Conservation (phyloP, 2,113 vertebrate genomes). For the Melanerpes aurifrons region DNA sequence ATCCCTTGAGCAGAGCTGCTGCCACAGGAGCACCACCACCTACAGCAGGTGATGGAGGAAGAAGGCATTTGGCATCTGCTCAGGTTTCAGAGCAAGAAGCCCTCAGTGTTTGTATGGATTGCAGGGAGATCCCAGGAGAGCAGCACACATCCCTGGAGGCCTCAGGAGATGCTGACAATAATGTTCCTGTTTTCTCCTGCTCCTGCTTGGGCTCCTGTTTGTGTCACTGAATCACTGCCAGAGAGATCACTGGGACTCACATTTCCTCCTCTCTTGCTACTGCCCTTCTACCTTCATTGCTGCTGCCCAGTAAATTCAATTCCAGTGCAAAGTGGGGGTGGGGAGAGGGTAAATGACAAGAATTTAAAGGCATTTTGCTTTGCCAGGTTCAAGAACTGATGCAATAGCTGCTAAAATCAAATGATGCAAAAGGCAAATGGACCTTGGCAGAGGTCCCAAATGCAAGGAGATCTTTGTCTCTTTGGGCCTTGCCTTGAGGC, state of each 20-base stretch:
- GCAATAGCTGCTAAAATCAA: background rate
- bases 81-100: background rate
- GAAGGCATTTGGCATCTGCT: background rate
- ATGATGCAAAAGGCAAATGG: background rate
- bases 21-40: background rate
- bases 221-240: background rate
- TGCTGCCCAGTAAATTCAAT: background rate
- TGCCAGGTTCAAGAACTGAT: background rate
- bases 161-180: background rate
- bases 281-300: background rate
- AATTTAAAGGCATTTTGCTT: constrained; percentile 21
- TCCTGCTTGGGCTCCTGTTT: background rate
- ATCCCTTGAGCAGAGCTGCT: background rate
- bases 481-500: constrained; percentile 3
- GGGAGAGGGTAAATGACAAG: background rate
- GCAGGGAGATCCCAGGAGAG: background rate
- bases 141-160: fast-evolving
- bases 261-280: background rate
- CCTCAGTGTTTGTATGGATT: background rate
- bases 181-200: background rate
- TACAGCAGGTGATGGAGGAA: background rate
- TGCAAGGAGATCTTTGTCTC: background rate
- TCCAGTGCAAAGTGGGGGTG: background rate
- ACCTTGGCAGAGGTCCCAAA: background rate
- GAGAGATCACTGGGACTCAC: background rate